Conservation (phyloP, 37 sponge, comb jelly and placozoan genomes). For the Ianthella basta region DNA sequence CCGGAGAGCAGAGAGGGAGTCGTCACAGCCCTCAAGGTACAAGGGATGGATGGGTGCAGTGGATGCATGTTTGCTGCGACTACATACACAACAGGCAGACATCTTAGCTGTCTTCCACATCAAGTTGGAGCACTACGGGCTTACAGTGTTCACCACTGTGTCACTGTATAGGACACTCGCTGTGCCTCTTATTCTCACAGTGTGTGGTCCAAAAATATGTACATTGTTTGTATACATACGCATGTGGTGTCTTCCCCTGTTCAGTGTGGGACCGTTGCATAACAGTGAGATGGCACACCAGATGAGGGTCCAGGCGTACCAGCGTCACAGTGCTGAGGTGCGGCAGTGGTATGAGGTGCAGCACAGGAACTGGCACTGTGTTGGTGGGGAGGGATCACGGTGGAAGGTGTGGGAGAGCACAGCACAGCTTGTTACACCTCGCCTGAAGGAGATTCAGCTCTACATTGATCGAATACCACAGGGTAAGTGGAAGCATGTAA, state of each 20-base stretch:
- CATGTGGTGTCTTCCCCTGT: background rate
- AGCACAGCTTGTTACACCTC: slow-evolving; percentile 19
- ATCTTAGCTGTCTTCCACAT: background rate
- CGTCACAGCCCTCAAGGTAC: slow-evolving; percentile 48
- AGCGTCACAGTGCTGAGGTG: slow-evolving; percentile 63
- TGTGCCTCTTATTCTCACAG: too few species aligned
- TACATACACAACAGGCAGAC: background rate
- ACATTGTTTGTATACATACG: background rate
- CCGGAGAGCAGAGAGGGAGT: slow-evolving; percentile 64
- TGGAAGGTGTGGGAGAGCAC: slow-evolving; percentile 81
- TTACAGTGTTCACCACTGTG: too few species aligned
- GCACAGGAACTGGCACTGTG: slow-evolving; percentile 81
- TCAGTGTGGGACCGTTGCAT: slow-evolving; percentile 79
- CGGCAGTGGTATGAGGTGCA: slow-evolving; percentile 65
- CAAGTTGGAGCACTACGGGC: too few species aligned
- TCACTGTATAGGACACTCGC: too few species aligned
- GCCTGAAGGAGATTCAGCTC: slow-evolving; percentile 37
- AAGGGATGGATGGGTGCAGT: background rate
- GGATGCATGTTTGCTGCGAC: background rate
- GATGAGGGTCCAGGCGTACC: slow-evolving; percentile 51
- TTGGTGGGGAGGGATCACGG: slow-evolving; percentile 76
- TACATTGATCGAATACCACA: slow-evolving; percentile 37
- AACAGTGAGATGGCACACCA: slow-evolving; percentile 70
- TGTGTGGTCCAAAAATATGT: too few species aligned
- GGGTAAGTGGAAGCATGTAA: background rate